phyloP scores from a whole-genome alignment of 2,113 vertebrate species.

The Athene cunicularia region DNA sequence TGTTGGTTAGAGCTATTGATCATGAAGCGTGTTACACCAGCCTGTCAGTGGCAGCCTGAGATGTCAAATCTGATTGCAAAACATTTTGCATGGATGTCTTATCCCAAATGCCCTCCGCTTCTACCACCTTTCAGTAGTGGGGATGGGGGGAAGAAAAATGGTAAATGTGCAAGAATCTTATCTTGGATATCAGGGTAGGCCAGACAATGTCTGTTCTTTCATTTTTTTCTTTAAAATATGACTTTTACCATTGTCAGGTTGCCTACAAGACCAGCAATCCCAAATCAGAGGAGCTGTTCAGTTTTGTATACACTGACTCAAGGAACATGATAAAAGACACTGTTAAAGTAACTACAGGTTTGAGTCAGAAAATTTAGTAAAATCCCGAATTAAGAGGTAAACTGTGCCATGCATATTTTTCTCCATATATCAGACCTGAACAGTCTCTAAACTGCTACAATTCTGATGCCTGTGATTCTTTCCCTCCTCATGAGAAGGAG shows the following conservation, averaged over 20 bases:
- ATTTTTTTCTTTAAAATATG: neutral
- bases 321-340: neutral
- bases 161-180: neutral
- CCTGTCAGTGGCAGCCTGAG: neutral
- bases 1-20: neutral
- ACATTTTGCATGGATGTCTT: neutral
- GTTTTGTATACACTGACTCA: neutral
- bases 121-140: neutral
- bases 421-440: neutral
- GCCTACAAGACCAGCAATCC: neutral
- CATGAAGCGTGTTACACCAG: neutral
- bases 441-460: neutral
- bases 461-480: neutral
- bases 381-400: neutral
- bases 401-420: neutral
- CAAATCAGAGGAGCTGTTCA: neutral
- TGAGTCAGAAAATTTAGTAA: neutral
- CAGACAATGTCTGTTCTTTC: neutral
- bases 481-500: rapidly evolving
- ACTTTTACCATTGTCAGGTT: neutral
- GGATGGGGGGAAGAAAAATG: neutral
- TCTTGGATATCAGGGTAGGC: neutral
- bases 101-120: neutral
- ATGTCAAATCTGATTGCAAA: neutral
- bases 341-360: neutral